Evolutionary conservation across 2,797 vertebrate genomes (phyloP).

Genomic region (Picus viridis): DNA sequence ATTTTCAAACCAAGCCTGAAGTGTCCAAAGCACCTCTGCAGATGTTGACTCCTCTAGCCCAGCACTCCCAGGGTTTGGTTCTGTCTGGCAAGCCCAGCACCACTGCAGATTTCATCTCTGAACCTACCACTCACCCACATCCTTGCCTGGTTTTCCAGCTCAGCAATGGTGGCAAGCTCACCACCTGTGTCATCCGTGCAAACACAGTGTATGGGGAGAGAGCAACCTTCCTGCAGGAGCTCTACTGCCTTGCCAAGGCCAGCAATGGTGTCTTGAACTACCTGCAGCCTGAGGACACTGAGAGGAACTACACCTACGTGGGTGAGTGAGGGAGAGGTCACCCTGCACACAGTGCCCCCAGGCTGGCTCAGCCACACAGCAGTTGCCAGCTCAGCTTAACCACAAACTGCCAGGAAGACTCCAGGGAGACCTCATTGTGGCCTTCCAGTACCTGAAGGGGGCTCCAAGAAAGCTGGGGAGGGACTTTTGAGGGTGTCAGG

Average conservation of each 20-base stretch:
- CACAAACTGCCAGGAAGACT: neutral
- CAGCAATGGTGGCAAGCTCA: neutral
- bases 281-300: neutral
- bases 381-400: neutral
- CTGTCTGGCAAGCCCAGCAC: neutral
- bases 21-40: neutral
- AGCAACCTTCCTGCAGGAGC: neutral
- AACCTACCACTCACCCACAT: neutral
- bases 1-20: neutral
- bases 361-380: neutral
- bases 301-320: neutral
- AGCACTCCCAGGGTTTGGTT: neutral
- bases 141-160: neutral
- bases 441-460: too few relatives aligned
- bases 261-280: neutral
- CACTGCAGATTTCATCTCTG: neutral
- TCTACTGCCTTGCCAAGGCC: neutral
- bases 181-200: neutral
- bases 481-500: too few relatives aligned
- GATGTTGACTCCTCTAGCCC: neutral
- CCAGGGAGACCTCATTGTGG: too few relatives aligned
- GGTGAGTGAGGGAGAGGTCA: neutral
- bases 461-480: too few relatives aligned
- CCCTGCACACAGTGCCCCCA: neutral
- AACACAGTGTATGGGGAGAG: slow-evolving; percentile 33